Evolutionary conservation across 2,113 vertebrate species (phyloP).

Genomic region (Eulemur macaco): DNA sequence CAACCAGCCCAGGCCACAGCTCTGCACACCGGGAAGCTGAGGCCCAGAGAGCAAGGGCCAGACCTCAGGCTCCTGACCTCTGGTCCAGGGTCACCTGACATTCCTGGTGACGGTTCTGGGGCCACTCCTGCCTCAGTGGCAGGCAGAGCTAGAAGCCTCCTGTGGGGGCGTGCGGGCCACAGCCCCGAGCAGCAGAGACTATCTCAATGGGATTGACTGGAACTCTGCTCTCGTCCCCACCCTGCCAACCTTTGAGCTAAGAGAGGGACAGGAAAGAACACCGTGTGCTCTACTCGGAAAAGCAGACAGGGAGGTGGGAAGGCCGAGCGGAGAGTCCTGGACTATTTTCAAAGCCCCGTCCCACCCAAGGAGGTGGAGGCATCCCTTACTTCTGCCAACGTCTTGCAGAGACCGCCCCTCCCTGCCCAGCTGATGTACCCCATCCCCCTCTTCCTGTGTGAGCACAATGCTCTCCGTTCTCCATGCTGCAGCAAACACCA

Average conservation of each 20-base stretch:
- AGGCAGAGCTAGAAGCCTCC: background rate
- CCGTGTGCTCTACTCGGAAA: background rate
- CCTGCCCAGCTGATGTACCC: accelerated
- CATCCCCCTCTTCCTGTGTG: background rate
- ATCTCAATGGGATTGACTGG: accelerated
- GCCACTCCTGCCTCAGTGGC: background rate
- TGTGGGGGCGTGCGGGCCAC: accelerated
- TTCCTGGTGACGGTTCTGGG: background rate
- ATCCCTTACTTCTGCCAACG: too few species aligned
- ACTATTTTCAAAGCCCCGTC: background rate
- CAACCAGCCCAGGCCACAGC: background rate
- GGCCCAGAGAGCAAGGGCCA: background rate
- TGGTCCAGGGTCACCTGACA: background rate
- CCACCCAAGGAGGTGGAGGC: background rate
- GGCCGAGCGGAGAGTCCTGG: background rate
- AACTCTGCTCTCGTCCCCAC: background rate
- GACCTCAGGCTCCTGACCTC: background rate
- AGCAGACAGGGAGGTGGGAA: background rate
- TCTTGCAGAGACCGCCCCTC: background rate
- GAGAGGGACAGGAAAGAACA: background rate
- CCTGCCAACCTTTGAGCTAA: background rate
- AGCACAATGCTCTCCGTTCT: background rate
- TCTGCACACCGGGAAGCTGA: background rate
- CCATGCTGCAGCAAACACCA: background rate
- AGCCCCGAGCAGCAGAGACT: accelerated